phyloP scores from a whole-genome alignment of 2,888 invertebrate species.

The Campopleginae sp. region DNA sequence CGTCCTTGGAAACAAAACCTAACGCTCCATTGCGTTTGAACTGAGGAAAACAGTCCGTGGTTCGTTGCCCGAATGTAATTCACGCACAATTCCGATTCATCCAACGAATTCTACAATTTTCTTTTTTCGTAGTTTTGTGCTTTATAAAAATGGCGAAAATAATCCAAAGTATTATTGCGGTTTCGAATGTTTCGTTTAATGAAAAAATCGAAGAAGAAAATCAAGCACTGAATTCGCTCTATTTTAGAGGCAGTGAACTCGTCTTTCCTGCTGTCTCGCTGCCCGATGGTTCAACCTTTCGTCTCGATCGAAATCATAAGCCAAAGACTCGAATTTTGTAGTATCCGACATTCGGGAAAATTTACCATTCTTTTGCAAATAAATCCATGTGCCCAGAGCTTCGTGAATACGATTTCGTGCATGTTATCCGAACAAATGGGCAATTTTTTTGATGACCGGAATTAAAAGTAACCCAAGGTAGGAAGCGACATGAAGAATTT shows the following conservation, averaged over 20 bases:
- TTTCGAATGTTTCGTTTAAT: not conserved
- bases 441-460: not conserved
- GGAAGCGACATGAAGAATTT: not conserved
- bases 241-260: not conserved
- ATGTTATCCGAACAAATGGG: not conserved
- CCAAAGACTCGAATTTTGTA: not conserved
- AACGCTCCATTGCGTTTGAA: conserved; percentile 59
- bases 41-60: conserved; percentile 30
- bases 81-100: not conserved
- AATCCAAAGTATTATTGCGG: not conserved
- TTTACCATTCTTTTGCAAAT: too few relatives aligned
- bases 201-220: not conserved
- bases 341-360: too few relatives aligned
- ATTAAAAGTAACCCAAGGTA: not conserved
- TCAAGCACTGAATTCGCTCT: not conserved
- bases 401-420: not conserved
- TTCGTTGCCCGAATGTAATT: conserved; percentile 41
- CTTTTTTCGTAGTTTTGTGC: not conserved
- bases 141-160: not conserved
- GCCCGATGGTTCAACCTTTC: not conserved
- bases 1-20: conserved; percentile 74
- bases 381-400: not conserved
- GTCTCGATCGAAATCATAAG: not conserved
- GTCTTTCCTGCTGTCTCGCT: not conserved
- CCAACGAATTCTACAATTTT: not conserved